These are phyloP conservation scores for Rotaria sp. DNA, from an alignment of 2,888 invertebrate species.

Conservation along the genomic window DNA sequence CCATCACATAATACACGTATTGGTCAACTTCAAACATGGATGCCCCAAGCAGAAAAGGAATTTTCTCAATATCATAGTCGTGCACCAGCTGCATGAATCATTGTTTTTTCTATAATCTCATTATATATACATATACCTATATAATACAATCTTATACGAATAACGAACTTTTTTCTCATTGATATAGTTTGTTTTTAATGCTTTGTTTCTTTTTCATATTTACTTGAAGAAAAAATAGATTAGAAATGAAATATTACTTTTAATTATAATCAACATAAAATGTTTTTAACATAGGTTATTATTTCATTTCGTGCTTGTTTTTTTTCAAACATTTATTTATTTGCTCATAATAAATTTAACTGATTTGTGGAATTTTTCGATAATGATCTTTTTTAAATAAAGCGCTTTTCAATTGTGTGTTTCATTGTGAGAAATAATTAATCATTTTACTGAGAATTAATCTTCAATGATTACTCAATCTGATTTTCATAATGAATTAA, in stretches of 20 bases:
- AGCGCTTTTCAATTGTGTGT: background rate
- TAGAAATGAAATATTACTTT: background rate
- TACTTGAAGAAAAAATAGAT: background rate
- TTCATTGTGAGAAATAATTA: background rate
- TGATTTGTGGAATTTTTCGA: background rate
- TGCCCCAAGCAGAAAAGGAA: slow-evolving; percentile 11
- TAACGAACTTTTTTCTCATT: too few relatives aligned
- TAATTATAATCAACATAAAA: background rate
- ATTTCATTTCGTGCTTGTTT: background rate
- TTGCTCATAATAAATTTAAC: too few relatives aligned
- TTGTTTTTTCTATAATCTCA: background rate
- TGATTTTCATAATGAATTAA: background rate
- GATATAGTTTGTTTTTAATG: too few relatives aligned
- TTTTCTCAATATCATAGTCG: background rate
- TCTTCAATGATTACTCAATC: background rate
- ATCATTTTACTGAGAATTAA: background rate
- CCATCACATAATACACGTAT: slow-evolving; percentile 9
- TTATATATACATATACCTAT: background rate
- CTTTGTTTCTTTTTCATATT: background rate
- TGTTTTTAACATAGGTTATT: background rate
- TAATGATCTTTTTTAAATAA: background rate
- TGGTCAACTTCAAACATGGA: background rate
- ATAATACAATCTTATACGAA: too few relatives aligned
- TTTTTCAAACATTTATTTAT: too few relatives aligned
- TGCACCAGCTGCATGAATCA: background rate